Percentiles rank a stretch among this genome's conserved stretches.
phyloP scores from a whole-genome alignment of 2,888 invertebrate species.

The Platycheirus albimanus region DNA sequence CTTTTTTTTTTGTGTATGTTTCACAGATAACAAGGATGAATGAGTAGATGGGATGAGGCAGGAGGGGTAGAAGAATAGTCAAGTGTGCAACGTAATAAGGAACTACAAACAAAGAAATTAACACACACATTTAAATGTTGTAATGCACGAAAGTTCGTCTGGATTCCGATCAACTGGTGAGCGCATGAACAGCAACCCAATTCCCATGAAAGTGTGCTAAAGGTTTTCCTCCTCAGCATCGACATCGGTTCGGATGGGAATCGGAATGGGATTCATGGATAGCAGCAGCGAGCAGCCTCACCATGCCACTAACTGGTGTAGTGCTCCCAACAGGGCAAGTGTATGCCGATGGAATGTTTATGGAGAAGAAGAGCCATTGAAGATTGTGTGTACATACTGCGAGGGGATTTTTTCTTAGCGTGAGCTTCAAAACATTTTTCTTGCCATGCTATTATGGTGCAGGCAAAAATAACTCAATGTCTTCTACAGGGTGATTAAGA shows the following conservation, averaged over 20 bases:
- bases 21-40: not conserved
- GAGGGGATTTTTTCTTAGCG: conserved; percentile 56
- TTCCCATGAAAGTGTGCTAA: conserved; percentile 73
- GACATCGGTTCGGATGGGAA: not conserved
- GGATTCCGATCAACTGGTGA: conserved; percentile 73
- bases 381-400: not conserved
- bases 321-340: conserved; percentile 1
- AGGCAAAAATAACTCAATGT: conserved; percentile 16
- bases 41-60: not conserved
- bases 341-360: conserved; percentile 11
- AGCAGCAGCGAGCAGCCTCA: not conserved
- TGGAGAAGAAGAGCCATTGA: not conserved
- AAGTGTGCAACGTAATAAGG: conserved; percentile 61
- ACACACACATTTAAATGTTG: conserved; percentile 24
- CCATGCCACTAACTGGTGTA: not conserved
- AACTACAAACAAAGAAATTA: conserved; percentile 32
- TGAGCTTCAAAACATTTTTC: conserved; percentile 5
- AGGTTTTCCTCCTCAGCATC: conserved; percentile 41
- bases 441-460: not conserved
- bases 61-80: not conserved
- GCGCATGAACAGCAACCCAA: conserved; percentile 75
- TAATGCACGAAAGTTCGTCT: conserved; percentile 40
- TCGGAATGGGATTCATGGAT: conserved; percentile 9
- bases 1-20: not conserved
- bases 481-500: conserved; percentile 43